These are phyloP conservation scores for Eremophila alpestris DNA, from an alignment of 2,797 vertebrate species.

Conservation along the genomic window DNA sequence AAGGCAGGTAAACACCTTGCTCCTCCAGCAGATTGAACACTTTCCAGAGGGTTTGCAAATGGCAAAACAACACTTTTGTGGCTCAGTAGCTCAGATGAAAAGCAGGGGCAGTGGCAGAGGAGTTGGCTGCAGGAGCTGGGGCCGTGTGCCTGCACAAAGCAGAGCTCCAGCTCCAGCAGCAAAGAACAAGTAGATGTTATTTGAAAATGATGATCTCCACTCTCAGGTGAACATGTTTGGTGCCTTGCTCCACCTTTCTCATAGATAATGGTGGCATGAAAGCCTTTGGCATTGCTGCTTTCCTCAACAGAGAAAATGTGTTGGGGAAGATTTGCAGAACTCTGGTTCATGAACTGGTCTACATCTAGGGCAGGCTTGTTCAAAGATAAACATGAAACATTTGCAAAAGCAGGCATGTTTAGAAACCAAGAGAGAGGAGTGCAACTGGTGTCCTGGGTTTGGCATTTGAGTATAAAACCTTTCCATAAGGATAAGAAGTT, in stretches of 20 bases:
- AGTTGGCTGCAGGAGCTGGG: not conserved
- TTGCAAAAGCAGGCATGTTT: not conserved
- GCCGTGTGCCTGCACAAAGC: not conserved
- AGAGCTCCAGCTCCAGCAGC: not conserved
- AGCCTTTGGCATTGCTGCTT: fast-evolving
- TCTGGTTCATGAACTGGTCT: not conserved
- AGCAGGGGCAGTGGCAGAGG: not conserved
- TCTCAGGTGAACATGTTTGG: not conserved
- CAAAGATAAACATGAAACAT: not conserved
- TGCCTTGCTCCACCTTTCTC: not conserved
- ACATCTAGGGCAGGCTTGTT: not conserved
- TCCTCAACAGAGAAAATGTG: fast-evolving
- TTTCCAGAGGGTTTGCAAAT: slow-evolving; percentile 27
- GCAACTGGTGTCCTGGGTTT: not conserved
- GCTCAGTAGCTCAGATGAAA: not conserved
- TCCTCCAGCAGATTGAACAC: not conserved
- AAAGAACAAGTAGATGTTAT: not conserved
- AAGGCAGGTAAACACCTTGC: slow-evolving; percentile 32
- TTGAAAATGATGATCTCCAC: not conserved
- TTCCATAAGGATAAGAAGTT: not conserved
- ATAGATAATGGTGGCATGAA: not conserved
- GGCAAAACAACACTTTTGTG: not conserved
- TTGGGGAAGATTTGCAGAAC: not conserved
- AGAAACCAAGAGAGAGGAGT: not conserved
- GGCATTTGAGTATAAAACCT: not conserved